phyloP scores from a whole-genome alignment of 92 coral and sea anemone genomes.

The Porites lobata region DNA sequence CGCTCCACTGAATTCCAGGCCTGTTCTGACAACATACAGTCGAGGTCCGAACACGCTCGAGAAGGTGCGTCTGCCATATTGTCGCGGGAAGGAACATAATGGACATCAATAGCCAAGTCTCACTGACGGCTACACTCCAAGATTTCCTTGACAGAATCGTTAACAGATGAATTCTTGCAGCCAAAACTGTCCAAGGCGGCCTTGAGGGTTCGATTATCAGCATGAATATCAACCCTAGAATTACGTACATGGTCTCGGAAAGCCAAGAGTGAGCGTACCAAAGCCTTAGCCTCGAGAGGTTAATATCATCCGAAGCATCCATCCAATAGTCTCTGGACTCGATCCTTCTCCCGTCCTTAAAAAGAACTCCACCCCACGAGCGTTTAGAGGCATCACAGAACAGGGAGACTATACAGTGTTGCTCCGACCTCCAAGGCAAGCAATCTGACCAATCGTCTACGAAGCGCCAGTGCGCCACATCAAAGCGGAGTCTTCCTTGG shows the following conservation, averaged over 20 bases:
- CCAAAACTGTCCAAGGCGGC: neutral
- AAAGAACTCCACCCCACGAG: slow-evolving; percentile 18
- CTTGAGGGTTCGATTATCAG: slow-evolving; percentile 36
- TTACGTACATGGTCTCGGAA: slow-evolving; percentile 17
- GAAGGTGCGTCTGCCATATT: slow-evolving; percentile 60
- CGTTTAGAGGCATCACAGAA: slow-evolving; percentile 54
- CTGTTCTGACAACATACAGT: slow-evolving; percentile 44
- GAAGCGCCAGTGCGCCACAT: slow-evolving; percentile 47
- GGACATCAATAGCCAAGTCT: slow-evolving; percentile 34
- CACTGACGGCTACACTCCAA: slow-evolving; percentile 23
- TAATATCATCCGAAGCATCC: slow-evolving; percentile 4
- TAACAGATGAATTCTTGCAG: neutral
- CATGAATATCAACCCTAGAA: slow-evolving; percentile 45
- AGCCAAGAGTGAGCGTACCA: slow-evolving; percentile 20
- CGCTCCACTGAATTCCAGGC: slow-evolving; percentile 58
- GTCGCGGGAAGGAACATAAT: slow-evolving; percentile 39
- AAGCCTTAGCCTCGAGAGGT: slow-evolving; percentile 46
- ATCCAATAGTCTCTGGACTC: slow-evolving; percentile 7
- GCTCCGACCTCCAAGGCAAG: slow-evolving; percentile 58
- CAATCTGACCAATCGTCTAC: slow-evolving; percentile 25
- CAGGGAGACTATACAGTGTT: slow-evolving; percentile 38
- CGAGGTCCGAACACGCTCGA: slow-evolving; percentile 33
- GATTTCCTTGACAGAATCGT: slow-evolving; percentile 47
- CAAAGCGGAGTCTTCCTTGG: slow-evolving; percentile 18
- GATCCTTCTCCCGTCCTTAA: neutral